Conservation (phyloP, 2,888 invertebrate species). For the Ochropacha duplaris region DNA sequence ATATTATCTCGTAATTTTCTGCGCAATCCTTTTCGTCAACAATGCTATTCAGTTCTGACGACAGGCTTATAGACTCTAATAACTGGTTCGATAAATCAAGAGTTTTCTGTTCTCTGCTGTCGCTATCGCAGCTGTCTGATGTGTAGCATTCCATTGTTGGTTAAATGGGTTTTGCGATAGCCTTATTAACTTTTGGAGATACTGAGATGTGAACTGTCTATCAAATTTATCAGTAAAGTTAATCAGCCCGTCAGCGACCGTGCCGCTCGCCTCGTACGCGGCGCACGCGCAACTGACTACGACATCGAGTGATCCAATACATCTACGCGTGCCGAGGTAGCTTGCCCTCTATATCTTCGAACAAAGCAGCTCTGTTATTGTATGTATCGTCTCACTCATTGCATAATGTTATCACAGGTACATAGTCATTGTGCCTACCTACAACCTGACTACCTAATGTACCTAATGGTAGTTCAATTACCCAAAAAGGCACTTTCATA, state of each 20-base stretch:
- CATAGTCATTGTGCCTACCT: too few species aligned
- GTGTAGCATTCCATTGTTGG: constrained; percentile 89
- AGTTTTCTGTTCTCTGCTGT: constrained; percentile 87
- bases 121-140: constrained; percentile 92
- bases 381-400: not conserved
- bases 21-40: constrained; percentile 84
- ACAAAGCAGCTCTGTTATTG: not conserved
- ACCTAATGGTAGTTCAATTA: too few species aligned
- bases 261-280: constrained; percentile 40
- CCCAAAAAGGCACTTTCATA: too few species aligned
- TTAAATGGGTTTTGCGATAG: constrained; percentile 21
- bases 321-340: not conserved
- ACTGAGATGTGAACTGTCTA: constrained; percentile 20
- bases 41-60: constrained; percentile 82
- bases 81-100: constrained; percentile 83
- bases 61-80: constrained; percentile 83
- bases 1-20: constrained; percentile 87
- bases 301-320: not conserved
- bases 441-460: too few species aligned
- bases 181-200: constrained; percentile 28
- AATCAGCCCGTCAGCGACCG: constrained; percentile 18
- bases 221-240: constrained; percentile 51
- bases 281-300: constrained; percentile 72
- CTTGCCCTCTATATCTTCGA: not conserved
- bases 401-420: not conserved